Evolutionary conservation across 2,888 invertebrate species (phyloP).

Genomic region (Parnassius smintheus): DNA sequence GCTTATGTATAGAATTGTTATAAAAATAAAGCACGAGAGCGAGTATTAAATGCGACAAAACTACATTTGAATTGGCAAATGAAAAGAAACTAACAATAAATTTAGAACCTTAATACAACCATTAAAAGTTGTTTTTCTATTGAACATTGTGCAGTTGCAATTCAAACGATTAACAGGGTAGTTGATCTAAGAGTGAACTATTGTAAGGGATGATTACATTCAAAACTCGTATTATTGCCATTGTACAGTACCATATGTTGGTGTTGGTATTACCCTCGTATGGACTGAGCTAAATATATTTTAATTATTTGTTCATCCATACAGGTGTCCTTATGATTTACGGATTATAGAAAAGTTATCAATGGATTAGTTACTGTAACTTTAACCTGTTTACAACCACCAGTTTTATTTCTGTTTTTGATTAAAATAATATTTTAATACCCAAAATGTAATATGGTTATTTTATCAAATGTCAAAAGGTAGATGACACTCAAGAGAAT

Average conservation of each 20-base stretch:
- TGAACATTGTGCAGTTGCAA: slow-evolving; percentile 40
- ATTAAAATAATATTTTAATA: no score
- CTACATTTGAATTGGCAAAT: slow-evolving; percentile 59
- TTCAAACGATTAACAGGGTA: slow-evolving; percentile 72
- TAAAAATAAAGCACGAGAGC: slow-evolving; percentile 46
- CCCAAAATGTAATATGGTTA: no score
- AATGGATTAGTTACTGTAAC: no score
- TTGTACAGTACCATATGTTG: slow-evolving; percentile 64
- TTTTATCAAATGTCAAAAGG: no score
- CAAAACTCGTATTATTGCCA: slow-evolving; percentile 38
- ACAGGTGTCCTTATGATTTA: slow-evolving; percentile 49
- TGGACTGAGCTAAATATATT: slow-evolving; percentile 68
- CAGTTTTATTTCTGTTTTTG: no score
- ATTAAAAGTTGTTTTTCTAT: slow-evolving; percentile 41
- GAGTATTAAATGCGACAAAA: slow-evolving; percentile 57
- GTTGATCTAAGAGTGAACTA: slow-evolving; percentile 66
- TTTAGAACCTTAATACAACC: slow-evolving; percentile 19
- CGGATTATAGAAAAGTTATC: no score
- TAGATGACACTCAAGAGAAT: no score
- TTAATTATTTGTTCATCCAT: slow-evolving; percentile 48
- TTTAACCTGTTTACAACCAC: no score
- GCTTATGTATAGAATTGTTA: slow-evolving; percentile 30
- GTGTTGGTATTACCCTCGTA: slow-evolving; percentile 57
- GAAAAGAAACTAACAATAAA: slow-evolving; percentile 30
- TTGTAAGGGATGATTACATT: slow-evolving; percentile 70